These are phyloP conservation scores for Artibeus jamaicensis DNA, from an alignment of 2,797 vertebrate species.

Conservation along the genomic window DNA sequence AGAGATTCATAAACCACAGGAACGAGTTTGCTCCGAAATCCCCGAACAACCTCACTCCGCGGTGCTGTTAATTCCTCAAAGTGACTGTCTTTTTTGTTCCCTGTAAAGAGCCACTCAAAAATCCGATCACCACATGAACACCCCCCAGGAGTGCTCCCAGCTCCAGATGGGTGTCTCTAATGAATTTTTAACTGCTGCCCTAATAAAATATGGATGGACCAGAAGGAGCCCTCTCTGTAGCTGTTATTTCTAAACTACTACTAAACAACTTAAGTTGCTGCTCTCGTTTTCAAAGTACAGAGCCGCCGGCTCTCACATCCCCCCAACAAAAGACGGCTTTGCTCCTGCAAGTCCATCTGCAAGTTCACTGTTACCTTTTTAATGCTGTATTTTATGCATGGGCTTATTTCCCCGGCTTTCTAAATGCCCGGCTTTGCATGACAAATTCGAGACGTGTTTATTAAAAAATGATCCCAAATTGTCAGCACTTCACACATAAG, in stretches of 20 bases:
- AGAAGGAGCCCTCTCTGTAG: slow-evolving; percentile 43
- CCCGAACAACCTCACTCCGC: background rate
- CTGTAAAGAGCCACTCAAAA: slow-evolving; percentile 61
- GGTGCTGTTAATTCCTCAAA: slow-evolving; percentile 32
- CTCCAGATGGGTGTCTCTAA: slow-evolving; percentile 56
- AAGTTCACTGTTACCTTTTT: slow-evolving; percentile 40
- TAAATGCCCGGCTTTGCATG: background rate
- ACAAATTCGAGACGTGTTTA: slow-evolving; percentile 49
- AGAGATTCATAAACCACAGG: background rate
- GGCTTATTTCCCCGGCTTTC: slow-evolving; percentile 54
- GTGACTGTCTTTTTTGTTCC: slow-evolving; percentile 30
- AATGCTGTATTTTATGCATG: slow-evolving; percentile 35
- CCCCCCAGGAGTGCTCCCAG: slow-evolving; percentile 52
- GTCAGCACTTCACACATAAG: background rate
- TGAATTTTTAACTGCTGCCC: slow-evolving; percentile 66
- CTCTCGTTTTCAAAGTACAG: background rate
- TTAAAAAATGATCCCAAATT: slow-evolving; percentile 19
- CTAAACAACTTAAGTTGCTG: slow-evolving; percentile 49
- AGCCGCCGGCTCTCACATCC: background rate
- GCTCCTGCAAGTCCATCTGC: background rate
- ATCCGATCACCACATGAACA: slow-evolving; percentile 59
- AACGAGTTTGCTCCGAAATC: background rate
- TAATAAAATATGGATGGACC: slow-evolving; percentile 70
- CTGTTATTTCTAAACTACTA: slow-evolving; percentile 53
- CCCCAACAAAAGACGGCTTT: background rate